Conservation (phyloP, 2,888 invertebrate species). For the Drosophila recens region DNA sequence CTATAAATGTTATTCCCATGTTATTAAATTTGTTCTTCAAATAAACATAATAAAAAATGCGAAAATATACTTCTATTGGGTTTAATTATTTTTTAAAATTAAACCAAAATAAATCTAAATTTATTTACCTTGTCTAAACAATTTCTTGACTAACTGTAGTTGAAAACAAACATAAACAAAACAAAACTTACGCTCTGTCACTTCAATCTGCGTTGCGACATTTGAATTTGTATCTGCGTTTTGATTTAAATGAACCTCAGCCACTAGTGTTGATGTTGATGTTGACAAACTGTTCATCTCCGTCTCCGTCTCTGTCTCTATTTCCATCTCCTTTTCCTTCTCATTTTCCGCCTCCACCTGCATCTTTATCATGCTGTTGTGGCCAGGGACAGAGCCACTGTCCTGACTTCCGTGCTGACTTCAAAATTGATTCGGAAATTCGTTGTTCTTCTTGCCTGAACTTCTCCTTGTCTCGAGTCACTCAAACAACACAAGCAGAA, state of each 20-base stretch:
- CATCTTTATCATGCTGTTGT: constrained; percentile 19
- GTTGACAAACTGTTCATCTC: neutral
- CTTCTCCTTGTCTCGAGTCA: neutral
- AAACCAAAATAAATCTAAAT: neutral
- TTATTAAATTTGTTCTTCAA: too few species aligned
- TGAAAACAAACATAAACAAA: neutral
- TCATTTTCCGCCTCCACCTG: neutral
- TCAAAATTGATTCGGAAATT: neutral
- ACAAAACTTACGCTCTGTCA: neutral
- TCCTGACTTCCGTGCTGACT: constrained; percentile 5
- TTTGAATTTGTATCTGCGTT: neutral
- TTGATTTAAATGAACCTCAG: constrained; percentile 7
- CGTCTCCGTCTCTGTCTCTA: neutral
- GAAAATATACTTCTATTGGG: too few species aligned
- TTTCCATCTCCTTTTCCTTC: neutral
- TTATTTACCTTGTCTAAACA: neutral
- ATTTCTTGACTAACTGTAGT: neutral
- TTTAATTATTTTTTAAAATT: neutral
- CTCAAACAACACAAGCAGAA: neutral
- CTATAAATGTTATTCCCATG: too few species aligned
- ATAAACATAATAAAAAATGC: too few species aligned
- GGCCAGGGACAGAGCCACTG: constrained; percentile 20
- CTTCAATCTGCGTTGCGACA: neutral
- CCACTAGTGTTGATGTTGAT: constrained; percentile 1
- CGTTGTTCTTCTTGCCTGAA: neutral